These are phyloP conservation scores for Zoanthus gigantus DNA, from an alignment of 92 coral and sea anemone species.

Conservation along the genomic window DNA sequence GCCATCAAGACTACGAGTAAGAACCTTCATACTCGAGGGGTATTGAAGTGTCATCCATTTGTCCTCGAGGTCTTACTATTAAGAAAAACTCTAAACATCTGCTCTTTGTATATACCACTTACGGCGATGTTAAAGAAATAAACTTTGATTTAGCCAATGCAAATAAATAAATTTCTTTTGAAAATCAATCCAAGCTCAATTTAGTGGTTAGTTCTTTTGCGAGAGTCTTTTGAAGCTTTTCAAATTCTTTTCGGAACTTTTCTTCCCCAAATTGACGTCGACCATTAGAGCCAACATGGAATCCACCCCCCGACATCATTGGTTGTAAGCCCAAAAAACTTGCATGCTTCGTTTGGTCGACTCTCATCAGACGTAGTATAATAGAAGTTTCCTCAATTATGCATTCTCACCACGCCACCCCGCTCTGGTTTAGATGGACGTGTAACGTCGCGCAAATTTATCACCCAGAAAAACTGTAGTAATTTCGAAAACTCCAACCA, in stretches of 20 bases:
- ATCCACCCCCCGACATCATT: neutral
- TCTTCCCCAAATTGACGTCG: neutral
- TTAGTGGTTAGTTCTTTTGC: neutral
- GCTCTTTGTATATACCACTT: no score
- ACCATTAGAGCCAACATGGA: neutral
- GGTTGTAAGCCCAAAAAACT: neutral
- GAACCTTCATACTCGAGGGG: no score
- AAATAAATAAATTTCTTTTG: no score
- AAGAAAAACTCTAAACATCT: no score
- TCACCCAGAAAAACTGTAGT: neutral
- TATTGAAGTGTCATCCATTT: no score
- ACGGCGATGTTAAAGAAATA: no score
- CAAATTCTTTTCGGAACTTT: neutral
- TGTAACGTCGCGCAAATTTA: constrained; percentile 14
- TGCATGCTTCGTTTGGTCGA: no score
- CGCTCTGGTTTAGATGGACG: constrained; percentile 33
- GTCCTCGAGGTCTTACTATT: no score
- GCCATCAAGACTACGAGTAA: no score
- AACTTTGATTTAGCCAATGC: no score
- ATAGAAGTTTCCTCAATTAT: constrained; percentile 3
- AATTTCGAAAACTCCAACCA: no score
- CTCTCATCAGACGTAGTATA: neutral
- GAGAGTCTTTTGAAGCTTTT: neutral
- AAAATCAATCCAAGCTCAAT: neutral
- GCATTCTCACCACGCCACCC: neutral